Conservation (phyloP, 2,888 invertebrate species). For the Cacoxenus indagator region DNA sequence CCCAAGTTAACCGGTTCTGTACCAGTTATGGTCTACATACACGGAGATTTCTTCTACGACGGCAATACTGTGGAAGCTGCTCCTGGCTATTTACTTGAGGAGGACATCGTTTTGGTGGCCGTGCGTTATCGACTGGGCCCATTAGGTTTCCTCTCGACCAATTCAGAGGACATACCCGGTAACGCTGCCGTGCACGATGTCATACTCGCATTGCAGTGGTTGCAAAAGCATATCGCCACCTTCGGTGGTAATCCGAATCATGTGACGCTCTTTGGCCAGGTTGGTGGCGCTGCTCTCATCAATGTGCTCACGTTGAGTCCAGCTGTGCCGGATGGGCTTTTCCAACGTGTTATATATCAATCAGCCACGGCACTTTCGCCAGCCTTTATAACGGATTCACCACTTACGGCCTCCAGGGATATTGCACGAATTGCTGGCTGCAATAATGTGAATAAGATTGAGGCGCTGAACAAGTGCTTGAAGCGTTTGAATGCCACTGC, state of each 20-base stretch:
- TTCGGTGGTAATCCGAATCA: conserved; percentile 73
- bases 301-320: conserved; percentile 71
- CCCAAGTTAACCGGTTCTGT: conserved; percentile 50
- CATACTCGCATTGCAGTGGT: conserved; percentile 73
- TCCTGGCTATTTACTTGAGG: conserved; percentile 70
- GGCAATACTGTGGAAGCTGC: conserved; percentile 66
- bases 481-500: conserved; percentile 64
- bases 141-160: conserved; percentile 73
- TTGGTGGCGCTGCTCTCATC: conserved; percentile 72
- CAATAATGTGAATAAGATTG: conserved; percentile 55
- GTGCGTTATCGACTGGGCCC: conserved; percentile 73
- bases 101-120: conserved; percentile 72
- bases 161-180: conserved; percentile 72
- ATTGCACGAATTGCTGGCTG: conserved; percentile 69
- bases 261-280: conserved; percentile 74
- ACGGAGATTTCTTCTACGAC: conserved; percentile 70
- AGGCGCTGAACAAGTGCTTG: conserved; percentile 67
- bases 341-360: conserved; percentile 73
- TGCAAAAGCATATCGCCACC: conserved; percentile 70
- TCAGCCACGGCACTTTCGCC: conserved; percentile 73
- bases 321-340: conserved; percentile 69
- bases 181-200: conserved; percentile 73
- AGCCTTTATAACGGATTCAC: conserved; percentile 71
- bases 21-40: conserved; percentile 71
- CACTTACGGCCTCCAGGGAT: conserved; percentile 63